Percentiles rank a stretch among this genome's conserved stretches.
Evolutionary conservation across 1,140 invertebrate species (phyloP).

Genomic region (Anastrepha ludens): DNA sequence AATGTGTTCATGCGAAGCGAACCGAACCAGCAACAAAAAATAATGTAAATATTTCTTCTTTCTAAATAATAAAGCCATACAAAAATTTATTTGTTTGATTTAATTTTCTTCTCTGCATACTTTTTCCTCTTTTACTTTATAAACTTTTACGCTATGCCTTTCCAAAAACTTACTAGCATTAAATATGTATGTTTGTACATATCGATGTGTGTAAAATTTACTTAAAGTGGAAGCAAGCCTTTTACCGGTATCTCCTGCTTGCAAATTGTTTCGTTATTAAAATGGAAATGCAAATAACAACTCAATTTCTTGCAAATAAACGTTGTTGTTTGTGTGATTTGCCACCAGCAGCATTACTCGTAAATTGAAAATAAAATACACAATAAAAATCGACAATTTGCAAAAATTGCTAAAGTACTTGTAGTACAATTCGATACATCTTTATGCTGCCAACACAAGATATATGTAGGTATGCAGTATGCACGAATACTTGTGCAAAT

Average conservation of each 20-base stretch:
- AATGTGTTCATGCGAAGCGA: too few species aligned
- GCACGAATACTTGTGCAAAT: background rate
- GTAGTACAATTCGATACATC: background rate
- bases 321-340: background rate
- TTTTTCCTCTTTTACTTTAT: too few species aligned
- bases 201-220: too few species aligned
- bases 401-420: background rate
- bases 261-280: background rate
- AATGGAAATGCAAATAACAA: slow-evolving; percentile 33
- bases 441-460: background rate
- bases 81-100: too few species aligned
- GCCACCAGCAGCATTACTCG: background rate
- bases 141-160: too few species aligned
- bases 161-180: too few species aligned
- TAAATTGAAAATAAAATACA: slow-evolving; percentile 25
- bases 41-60: too few species aligned
- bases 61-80: too few species aligned
- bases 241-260: background rate
- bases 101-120: too few species aligned
- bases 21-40: too few species aligned
- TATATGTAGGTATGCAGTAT: background rate
- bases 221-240: background rate
- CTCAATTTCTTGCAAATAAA: slow-evolving; percentile 13
- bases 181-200: too few species aligned
- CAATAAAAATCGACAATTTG: background rate